A percentile compares a stretch with the other conserved stretches of the same genome.
Conservation (phyloP, 2,113 vertebrate species). For the Sinocyclocheilus anophthalmus region DNA sequence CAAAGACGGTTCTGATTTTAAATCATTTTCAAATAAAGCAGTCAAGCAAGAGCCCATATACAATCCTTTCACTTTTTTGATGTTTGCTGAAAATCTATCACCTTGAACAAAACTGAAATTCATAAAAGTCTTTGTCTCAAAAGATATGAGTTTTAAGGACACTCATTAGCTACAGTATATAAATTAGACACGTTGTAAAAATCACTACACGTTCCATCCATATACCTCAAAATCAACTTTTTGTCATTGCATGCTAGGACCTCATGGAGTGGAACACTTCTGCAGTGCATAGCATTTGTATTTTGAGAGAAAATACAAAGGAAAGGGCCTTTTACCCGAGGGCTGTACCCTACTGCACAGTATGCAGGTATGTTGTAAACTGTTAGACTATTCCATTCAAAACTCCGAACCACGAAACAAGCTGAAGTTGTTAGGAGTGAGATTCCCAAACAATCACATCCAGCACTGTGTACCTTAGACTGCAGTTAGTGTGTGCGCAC, state of each 20-base stretch:
- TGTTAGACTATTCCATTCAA: background rate
- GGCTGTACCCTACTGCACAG: background rate
- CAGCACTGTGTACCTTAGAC: background rate
- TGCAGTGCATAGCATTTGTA: background rate
- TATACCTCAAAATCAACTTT: background rate
- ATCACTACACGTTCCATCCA: too few relatives aligned
- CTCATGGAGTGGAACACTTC: background rate
- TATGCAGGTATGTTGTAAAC: background rate
- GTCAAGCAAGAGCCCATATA: too few relatives aligned
- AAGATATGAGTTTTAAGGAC: too few relatives aligned
- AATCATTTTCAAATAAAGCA: too few relatives aligned
- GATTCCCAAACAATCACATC: conserved; percentile 3
- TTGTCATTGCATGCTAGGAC: background rate
- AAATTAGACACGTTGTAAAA: too few relatives aligned
- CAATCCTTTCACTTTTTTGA: too few relatives aligned
- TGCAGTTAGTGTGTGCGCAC: conserved; percentile 18
- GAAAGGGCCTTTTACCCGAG: background rate
- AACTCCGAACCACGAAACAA: conserved; percentile 1
- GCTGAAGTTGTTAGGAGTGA: background rate
- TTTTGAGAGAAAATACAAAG: background rate
- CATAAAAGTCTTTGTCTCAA: too few relatives aligned
- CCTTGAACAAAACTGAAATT: too few relatives aligned
- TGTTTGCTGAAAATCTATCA: too few relatives aligned
- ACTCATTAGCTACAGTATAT: too few relatives aligned
- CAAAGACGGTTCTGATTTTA: too few relatives aligned